Base-by-base conservation (phyloP, 2,113 vertebrate species). In the Uria aalge region DNA sequence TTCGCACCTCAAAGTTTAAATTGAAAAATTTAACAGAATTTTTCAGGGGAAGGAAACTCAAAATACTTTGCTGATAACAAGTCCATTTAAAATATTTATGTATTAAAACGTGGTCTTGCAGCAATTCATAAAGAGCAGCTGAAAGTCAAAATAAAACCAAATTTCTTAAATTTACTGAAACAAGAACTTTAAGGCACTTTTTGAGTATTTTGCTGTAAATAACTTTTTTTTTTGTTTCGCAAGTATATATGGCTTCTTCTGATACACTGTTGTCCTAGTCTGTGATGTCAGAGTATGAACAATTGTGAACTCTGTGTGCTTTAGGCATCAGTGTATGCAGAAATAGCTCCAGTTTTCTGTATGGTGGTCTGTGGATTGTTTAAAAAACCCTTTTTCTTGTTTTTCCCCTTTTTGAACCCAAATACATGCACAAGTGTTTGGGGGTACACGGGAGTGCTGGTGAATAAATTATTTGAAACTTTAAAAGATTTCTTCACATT, bases 71-170 rank as follows among this genome's bases (percentile, higher is more conserved):
- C 17, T 50, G 12, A 56, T 62, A 40, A 3, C 8, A 40, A 11
- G 5, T 40, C 7, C 12, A 19, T 88, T 81, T 69, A 36, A 87
- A 87, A 77, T 34, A 40, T 1, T 21, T 43, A 17, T 8, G 6
- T n/a, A 38, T 43, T 26, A 76, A 94, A 86, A 22, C 2, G 48
- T 43, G 8, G 4, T 60, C 20, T 47, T 52, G 7, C 4, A 64
- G 1, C 8, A 26, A 22, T 26, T 43, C 1, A n/a, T 69, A 22
- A 69, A 74, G 4, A 62, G 0, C 2, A 84, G 5, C 5, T 69
- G 30, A 55, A 93, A 77, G 6, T 60, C 5, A 76, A 84, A 63
- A 59, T 26, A 36, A 53, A 55, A 67, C 32, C 14, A 0, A 74
- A 85, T 24, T 55, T 2, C 16, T 80, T 55, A 18, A n/a, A n/a